phyloP scores from a whole-genome alignment of 2,113 vertebrate genomes.

The Ranitomeya variabilis region DNA sequence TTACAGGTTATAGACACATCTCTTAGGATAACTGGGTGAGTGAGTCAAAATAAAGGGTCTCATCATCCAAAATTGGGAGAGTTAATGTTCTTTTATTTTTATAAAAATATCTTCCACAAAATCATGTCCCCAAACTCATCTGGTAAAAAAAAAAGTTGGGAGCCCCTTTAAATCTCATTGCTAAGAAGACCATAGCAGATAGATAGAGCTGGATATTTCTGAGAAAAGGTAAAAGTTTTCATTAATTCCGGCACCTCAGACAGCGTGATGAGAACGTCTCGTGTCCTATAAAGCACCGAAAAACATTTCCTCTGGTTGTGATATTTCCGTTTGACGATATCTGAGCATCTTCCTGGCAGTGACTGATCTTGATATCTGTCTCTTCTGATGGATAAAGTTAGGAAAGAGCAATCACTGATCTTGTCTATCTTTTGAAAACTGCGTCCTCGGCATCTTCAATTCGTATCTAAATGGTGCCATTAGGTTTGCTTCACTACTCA shows the following conservation, averaged over 20 bases:
- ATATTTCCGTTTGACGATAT: constrained; percentile 3
- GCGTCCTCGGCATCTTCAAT: background rate
- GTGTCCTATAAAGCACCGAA: background rate
- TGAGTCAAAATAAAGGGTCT: too few species aligned
- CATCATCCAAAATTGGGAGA: too few species aligned
- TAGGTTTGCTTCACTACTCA: constrained; percentile 30
- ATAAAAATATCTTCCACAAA: too few species aligned
- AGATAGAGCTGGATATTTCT: background rate
- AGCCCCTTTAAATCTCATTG: too few species aligned
- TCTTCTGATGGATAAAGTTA: constrained; percentile 27
- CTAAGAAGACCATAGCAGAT: too few species aligned
- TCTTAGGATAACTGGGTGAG: too few species aligned
- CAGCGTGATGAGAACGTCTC: background rate
- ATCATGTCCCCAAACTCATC: too few species aligned
- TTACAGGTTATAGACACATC: too few species aligned
- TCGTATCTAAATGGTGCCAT: constrained; percentile 39
- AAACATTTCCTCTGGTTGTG: constrained; percentile 1
- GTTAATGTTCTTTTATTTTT: too few species aligned
- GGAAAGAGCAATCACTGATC: constrained; percentile 37
- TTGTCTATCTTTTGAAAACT: constrained; percentile 29
- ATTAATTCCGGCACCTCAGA: background rate
- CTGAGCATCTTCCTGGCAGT: constrained; percentile 29
- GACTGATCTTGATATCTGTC: constrained; percentile 33
- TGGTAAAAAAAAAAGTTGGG: too few species aligned
- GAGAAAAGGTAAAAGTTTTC: background rate